Evolutionary conservation across 2,888 invertebrate genomes (phyloP).

Genomic region (Cerastis rubricosa): DNA sequence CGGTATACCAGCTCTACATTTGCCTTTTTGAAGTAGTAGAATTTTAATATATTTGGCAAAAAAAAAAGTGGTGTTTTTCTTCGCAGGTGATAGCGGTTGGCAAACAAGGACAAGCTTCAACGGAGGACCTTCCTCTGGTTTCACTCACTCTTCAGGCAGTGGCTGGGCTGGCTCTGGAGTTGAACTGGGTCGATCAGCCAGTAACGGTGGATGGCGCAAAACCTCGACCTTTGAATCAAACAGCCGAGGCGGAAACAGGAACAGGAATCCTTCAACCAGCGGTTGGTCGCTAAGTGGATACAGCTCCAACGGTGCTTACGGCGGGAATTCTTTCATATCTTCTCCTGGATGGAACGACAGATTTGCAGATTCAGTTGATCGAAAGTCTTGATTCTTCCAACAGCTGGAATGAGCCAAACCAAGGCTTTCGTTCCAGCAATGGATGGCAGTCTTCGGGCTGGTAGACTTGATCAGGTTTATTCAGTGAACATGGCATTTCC

Average conservation of each 20-base stretch:
- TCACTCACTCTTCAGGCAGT: conserved; percentile 54
- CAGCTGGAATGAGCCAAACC: conserved; percentile 28
- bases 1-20: no score
- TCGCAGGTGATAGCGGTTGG: conserved; percentile 71
- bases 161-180: conserved; percentile 57
- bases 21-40: not conserved
- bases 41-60: not conserved
- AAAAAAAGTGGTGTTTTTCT: not conserved
- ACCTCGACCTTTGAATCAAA: conserved; percentile 17
- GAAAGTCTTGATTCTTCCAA: conserved; percentile 28
- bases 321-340: conserved; percentile 22
- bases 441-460: conserved; percentile 64
- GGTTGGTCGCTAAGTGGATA: conserved; percentile 40
- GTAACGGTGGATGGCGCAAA: conserved; percentile 43
- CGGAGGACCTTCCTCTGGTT: conserved; percentile 49
- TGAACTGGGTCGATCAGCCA: conserved; percentile 33
- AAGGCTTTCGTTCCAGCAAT: conserved; percentile 34
- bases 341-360: conserved; percentile 47
- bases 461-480: conserved; percentile 28
- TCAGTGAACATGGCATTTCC: not conserved
- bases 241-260: conserved; percentile 5
- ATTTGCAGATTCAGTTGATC: conserved; percentile 33
- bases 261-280: conserved; percentile 27
- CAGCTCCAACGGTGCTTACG: conserved; percentile 24
- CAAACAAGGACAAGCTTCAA: conserved; percentile 65